Evolutionary conservation across 2,797 vertebrate genomes (phyloP).

Genomic region (Coccyzus lansbergi): DNA sequence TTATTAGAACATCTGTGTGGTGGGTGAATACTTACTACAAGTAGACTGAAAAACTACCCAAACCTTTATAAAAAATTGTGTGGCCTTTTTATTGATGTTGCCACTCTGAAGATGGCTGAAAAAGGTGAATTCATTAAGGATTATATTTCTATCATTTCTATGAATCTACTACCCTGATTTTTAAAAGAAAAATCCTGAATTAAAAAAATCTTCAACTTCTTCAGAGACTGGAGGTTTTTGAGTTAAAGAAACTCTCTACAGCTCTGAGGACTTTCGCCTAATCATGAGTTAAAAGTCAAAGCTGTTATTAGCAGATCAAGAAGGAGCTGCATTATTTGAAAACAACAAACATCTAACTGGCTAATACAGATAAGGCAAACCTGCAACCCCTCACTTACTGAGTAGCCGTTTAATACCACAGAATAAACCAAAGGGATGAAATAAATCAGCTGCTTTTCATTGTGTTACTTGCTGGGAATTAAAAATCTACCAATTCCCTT

Average conservation of each 20-base stretch:
- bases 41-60: neutral
- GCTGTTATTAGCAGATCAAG: neutral
- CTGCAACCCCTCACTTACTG: neutral
- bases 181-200: neutral
- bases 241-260: neutral
- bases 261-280: neutral
- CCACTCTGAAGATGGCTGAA: neutral
- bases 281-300: neutral
- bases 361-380: neutral
- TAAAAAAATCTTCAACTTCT: neutral
- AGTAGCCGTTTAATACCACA: neutral
- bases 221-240: neutral
- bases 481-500: neutral
- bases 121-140: neutral
- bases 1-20: neutral
- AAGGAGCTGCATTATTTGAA: neutral
- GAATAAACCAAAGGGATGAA: neutral
- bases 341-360: neutral
- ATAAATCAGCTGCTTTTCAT: neutral
- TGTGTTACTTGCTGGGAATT: neutral
- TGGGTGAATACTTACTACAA: neutral
- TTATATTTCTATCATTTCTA: neutral
- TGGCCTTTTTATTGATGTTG: neutral
- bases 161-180: neutral
- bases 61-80: neutral